Base-by-base conservation (phyloP, 35 echinoderm and acorn worm species). In the Lytechinus pictus region DNA sequence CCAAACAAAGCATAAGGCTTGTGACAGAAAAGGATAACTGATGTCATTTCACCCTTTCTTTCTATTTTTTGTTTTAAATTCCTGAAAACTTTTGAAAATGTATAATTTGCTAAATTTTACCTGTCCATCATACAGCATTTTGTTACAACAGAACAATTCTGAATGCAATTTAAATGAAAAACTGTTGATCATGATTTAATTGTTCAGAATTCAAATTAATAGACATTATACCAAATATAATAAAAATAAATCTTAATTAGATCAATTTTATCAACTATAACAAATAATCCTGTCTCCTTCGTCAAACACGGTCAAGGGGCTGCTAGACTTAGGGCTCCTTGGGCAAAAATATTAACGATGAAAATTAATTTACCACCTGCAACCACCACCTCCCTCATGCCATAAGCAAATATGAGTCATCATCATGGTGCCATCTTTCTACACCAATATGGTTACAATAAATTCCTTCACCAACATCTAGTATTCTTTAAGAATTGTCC, bases 291-390 rank as follows among this genome's bases (percentile, higher is more conserved):
- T 79, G 7, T 79, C 16, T 9, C 0, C 13, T 58, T 11, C 16
- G 16, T 72, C 61, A 21, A 72, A 72, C 61, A 2, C 61, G 1
- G 13, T 72, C 13, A 21, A 79, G 66, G 66, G 14, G n/a, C 19
- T 79, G 21, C n/a, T 79, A 16, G n/a, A 14, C n/a, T 14, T 24
- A 79, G 66, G 21, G n/a, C 21, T 79, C 66, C 66, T 79, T 24
- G 66, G 21, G 66, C 16, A 24, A 79, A 79, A 79, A 60, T 24
- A 79, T 79, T 79, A 79, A 79, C n/a, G 66, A 79, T 24, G 16
- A 79, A 79, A 79, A 79, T 79, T 79, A 79, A 79, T n/a, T 79
- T 79, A 24, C 66, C 66, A 79, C 66, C 66, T 79, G 66, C 66
- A 79, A 79, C 66, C 16, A 79, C 66, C 16, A 24, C 66, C 66